phyloP scores from a whole-genome alignment of 2,113 vertebrate genomes.

The Sinocyclocheilus anophthalmus region DNA sequence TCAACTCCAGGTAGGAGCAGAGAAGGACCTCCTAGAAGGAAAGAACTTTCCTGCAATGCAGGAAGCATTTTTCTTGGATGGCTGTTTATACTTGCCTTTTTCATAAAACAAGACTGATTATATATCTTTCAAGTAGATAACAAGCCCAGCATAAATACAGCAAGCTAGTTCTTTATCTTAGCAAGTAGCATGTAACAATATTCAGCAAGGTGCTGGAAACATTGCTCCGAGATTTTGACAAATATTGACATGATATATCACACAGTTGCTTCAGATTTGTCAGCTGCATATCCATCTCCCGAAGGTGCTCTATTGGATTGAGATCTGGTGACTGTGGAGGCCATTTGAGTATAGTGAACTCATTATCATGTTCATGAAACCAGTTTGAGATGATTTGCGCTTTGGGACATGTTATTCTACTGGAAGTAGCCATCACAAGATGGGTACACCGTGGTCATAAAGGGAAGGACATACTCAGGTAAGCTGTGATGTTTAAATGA shows the following conservation, averaged over 20 bases:
- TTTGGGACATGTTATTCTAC: too few relatives aligned
- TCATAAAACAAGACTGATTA: conserved; percentile 2
- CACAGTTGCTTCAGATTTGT: too few relatives aligned
- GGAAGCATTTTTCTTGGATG: not conserved
- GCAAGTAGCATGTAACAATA: not conserved
- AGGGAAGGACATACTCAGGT: not conserved
- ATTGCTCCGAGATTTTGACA: not conserved
- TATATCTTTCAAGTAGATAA: not conserved
- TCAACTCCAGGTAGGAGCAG: not conserved
- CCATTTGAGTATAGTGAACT: too few relatives aligned
- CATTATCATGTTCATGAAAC: not conserved
- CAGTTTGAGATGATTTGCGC: not conserved
- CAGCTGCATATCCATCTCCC: too few relatives aligned
- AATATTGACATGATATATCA: too few relatives aligned
- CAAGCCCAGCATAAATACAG: not conserved
- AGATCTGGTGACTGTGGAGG: too few relatives aligned
- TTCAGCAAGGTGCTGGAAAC: not conserved
- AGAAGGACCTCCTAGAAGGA: conserved; percentile 7
- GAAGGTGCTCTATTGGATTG: too few relatives aligned
- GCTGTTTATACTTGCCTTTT: not conserved
- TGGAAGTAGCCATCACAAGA: too few relatives aligned
- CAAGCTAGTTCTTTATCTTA: not conserved
- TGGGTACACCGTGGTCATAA: not conserved
- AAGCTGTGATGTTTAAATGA: too few relatives aligned
- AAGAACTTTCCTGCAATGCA: not conserved